Percentiles rank a stretch among this genome's conserved stretches.
Conservation (phyloP, 2,797 vertebrate genomes). For the Thamnophis elegans region DNA sequence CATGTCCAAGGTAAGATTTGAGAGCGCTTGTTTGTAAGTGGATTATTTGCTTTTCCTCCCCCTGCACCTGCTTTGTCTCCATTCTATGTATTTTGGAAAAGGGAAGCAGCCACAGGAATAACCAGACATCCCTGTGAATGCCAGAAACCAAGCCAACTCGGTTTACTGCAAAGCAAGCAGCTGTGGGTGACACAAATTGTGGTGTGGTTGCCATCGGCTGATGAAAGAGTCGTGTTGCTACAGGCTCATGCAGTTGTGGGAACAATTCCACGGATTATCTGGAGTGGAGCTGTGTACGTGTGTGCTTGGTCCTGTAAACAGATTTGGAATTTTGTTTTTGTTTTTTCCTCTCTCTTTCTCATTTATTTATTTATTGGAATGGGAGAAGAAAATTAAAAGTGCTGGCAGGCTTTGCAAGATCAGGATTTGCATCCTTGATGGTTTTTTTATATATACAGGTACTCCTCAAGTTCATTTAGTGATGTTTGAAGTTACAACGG, state of each 20-base stretch:
- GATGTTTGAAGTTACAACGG: not conserved
- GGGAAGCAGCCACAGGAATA: not conserved
- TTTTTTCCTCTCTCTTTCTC: not conserved
- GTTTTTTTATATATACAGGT: too few species aligned
- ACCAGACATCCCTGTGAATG: not conserved
- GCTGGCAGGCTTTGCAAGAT: not conserved
- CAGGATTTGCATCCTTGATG: not conserved
- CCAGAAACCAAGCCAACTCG: not conserved
- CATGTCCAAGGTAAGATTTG: not conserved
- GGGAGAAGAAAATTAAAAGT: not conserved
- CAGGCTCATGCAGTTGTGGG: not conserved
- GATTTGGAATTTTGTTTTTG: fast-evolving
- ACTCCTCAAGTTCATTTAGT: not conserved
- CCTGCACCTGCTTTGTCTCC: fast-evolving
- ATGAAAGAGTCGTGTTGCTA: not conserved
- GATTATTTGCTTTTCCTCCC: too few species aligned
- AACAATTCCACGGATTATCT: not conserved
- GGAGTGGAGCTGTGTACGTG: not conserved
- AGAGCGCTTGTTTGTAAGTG: not conserved
- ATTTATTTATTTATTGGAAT: not conserved
- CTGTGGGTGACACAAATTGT: not conserved
- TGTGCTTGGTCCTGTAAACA: not conserved
- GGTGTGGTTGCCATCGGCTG: not conserved
- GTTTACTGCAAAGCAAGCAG: not conserved
- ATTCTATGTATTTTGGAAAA: not conserved